phyloP scores from a whole-genome alignment of 53 echinoderm and acorn worm genomes.

The Arbacia lixula region DNA sequence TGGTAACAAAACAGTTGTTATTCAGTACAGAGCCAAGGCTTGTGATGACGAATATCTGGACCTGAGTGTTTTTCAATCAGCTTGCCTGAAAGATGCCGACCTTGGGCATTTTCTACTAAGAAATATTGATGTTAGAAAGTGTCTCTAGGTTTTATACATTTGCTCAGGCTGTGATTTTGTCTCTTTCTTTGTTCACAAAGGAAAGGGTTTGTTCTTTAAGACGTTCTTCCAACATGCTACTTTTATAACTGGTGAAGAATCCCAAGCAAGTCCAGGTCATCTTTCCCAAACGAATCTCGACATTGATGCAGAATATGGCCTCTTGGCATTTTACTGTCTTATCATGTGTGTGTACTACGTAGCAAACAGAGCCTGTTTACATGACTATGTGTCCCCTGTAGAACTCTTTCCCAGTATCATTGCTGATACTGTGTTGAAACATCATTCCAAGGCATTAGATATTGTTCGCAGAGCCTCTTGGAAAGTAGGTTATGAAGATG shows the following conservation, averaged over 20 bases:
- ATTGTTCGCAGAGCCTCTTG: no score
- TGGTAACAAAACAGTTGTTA: slow-evolving; percentile 50
- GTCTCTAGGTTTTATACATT: slow-evolving; percentile 59
- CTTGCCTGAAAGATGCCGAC: slow-evolving; percentile 48
- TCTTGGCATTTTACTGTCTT: slow-evolving; percentile 65
- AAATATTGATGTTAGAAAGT: slow-evolving; percentile 43
- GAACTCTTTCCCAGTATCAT: slow-evolving; percentile 19
- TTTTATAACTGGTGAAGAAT: slow-evolving; percentile 60
- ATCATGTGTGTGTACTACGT: slow-evolving; percentile 67
- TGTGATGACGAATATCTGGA: slow-evolving; percentile 57
- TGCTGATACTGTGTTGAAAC: not conserved
- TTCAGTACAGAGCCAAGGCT: slow-evolving; percentile 56
- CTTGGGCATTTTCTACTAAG: slow-evolving; percentile 14
- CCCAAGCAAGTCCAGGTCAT: not conserved
- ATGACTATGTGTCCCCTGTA: slow-evolving; percentile 56
- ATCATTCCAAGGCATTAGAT: no score
- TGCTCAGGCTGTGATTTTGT: slow-evolving; percentile 77
- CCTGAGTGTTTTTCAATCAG: slow-evolving; percentile 39
- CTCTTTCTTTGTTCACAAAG: slow-evolving; percentile 58
- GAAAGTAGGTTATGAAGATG: no score
- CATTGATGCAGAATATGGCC: slow-evolving; percentile 18
- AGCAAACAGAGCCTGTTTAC: slow-evolving; percentile 48
- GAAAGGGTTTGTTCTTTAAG: slow-evolving; percentile 63
- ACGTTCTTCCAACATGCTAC: slow-evolving; percentile 52
- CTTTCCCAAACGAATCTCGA: slow-evolving; percentile 16